Base-by-base conservation (phyloP, 2,797 vertebrate species). In the Lepilemur ruficaudatus region DNA sequence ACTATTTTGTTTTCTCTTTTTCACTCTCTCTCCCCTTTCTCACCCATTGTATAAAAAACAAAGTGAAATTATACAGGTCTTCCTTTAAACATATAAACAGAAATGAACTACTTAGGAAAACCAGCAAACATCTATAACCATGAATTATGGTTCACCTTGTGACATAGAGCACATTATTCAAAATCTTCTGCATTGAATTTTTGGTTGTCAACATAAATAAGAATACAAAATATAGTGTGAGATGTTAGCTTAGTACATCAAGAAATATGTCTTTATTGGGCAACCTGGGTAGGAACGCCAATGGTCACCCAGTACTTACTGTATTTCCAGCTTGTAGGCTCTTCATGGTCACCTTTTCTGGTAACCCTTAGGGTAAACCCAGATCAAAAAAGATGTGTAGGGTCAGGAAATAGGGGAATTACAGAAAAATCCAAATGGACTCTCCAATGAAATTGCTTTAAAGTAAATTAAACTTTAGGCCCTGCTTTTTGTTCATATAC, bases 211-310 rank as follows among this genome's bases (percentile, higher is more conserved):
- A 75, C 95, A 83, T 95, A 97, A 84, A 96, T 87, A 95, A 84
- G 93, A 97, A 87, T 67, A 92, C 97, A 57, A 84, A 92, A 85
- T 65, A 52, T 9, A 88, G 41, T 28, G 50, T 59, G 59, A 95
- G 86, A 59, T 95, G 79, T 88, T 98, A 96, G 94, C 96, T 98
- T 97, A 97, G 95, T 78, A 97, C 94, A 96, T 97, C 96, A 98
- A 98, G 96, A 96, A 98, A 95, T 86, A 96, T 92, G 46, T 84
- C 90, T 89, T 93, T 96, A 95, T 67, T 28, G 89, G 97, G 94
- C 94, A 96, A 97, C 88, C 94, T 69, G 55, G 87, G 80, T 82
- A 95, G 93, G 88, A 95, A 97, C 97, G 92, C 96, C 95, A 95
- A 55, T 75, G 97, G 92, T 92, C 65, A 75, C 94, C 93, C 50